These are phyloP conservation scores for Enteromius treurensis DNA, from an alignment of 2,797 vertebrate species.

Conservation along the genomic window DNA sequence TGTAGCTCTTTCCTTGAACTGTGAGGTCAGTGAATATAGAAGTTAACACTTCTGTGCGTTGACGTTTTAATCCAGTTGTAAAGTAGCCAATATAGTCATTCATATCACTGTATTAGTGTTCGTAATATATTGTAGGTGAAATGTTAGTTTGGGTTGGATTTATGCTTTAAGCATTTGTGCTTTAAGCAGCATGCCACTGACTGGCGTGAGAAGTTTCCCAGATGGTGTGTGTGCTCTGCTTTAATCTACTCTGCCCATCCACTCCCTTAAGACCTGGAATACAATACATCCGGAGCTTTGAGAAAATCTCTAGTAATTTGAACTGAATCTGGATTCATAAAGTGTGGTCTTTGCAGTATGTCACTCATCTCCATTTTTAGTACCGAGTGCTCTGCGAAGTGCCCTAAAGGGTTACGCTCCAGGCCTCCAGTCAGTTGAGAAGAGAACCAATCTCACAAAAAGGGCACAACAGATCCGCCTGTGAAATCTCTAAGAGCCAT, in stretches of 20 bases:
- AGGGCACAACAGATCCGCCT: constrained; percentile 70
- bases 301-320: constrained; percentile 37
- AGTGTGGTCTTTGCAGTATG: not conserved
- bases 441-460: constrained; percentile 32
- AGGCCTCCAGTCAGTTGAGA: constrained; percentile 16
- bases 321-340: constrained; percentile 36
- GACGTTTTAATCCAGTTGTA: constrained; percentile 2
- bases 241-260: constrained; percentile 74
- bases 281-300: constrained; percentile 47
- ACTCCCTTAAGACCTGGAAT: constrained; percentile 71
- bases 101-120: not conserved
- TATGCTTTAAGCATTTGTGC: constrained; percentile 22
- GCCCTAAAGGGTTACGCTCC: constrained; percentile 16
- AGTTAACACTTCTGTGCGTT: constrained; percentile 1
- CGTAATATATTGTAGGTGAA: not conserved
- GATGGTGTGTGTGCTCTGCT: constrained; percentile 69
- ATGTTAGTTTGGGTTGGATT: not conserved
- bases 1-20: constrained; percentile 40
- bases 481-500: constrained; percentile 72
- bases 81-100: not conserved
- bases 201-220: constrained; percentile 72
- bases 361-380: constrained; percentile 27
- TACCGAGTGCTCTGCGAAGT: not conserved
- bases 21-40: not conserved
- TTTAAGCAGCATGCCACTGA: constrained; percentile 53